Evolutionary conservation across 2,888 invertebrate genomes (phyloP), one percentile per base, ranked within the genome.

Genomic region (Amaurobius ferox): DNA sequence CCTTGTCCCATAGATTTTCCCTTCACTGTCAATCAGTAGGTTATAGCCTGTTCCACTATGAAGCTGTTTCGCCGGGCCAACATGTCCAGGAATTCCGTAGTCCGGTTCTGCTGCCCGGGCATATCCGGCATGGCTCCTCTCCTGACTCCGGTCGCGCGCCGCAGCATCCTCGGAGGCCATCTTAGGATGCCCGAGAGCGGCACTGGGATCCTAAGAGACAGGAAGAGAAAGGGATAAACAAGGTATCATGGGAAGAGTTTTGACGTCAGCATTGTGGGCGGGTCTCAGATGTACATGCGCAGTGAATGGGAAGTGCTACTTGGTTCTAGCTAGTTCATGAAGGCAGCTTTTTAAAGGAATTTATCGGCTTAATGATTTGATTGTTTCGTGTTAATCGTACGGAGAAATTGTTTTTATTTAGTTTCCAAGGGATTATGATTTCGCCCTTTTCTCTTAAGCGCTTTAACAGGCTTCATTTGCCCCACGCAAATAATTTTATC

Each of bases 31-130:
- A 16, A 94, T 91, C 11, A 92, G 93, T 48, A 94, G 90, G 89
- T 93, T 93, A 90, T 92, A 93, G 0, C 93, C 93, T 0, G 93
- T 94, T 89, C 92, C 91, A 83, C 93, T 93, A 89, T 92, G 93
- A 28, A 94, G 90, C 89, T 93, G 93, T 92, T 94, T 93, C 89
- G 76, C 71, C n/a, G 78, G 62, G 23, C 88, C 85, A 73, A 88
- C 73, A 39, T 88, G 86, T 6, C 40, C 61, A n/a, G 88, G 88
- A 3, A 76, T 64, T 0, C 77, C 87, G 6, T 67, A 13, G 72
- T 87, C 87, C 40, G 74, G 40, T n/a, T 72, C 85, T 26, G 61
- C 67, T 13, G 67, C 61, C 19, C 62, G 73, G 61, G 73, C 62
- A 28, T 62, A 61, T 7, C 44, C 32, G 28, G 44, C 29, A 35